Evolutionary conservation across 1,140 invertebrate species (phyloP).

Genomic region (Holotrichia oblita): DNA sequence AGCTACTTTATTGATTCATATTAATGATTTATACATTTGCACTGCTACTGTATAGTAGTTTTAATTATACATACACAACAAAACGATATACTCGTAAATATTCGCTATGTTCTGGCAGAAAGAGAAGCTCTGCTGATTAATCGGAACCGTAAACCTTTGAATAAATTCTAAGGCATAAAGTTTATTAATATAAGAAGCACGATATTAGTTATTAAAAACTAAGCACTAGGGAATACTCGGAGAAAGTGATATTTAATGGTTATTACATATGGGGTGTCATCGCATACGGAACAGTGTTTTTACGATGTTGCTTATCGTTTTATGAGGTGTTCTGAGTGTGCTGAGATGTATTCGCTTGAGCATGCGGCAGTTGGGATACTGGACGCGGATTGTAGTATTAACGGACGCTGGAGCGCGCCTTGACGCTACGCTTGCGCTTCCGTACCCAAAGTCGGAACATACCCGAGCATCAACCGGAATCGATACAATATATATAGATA

Average conservation of each 20-base stretch:
- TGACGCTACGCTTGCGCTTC: constrained; percentile 46
- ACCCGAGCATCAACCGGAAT: constrained; percentile 48
- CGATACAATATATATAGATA: constrained; percentile 47
- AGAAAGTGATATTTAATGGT: constrained; percentile 6
- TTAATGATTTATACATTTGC: no score
- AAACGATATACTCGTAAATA: no score
- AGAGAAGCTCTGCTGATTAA: no score
- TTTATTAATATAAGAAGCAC: background rate
- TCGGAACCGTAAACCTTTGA: background rate
- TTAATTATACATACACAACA: no score
- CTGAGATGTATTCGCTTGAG: constrained; percentile 31
- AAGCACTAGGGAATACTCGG: background rate
- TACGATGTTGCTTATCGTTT: constrained; percentile 25
- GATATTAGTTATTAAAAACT: constrained; percentile 19
- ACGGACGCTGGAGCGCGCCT: constrained; percentile 43
- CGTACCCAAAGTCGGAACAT: constrained; percentile 40
- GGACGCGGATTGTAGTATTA: constrained; percentile 44
- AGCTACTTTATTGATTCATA: no score
- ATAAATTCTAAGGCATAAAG: background rate
- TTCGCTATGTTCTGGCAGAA: no score
- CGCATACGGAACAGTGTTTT: background rate
- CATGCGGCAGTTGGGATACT: constrained; percentile 46
- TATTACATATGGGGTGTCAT: constrained; percentile 12
- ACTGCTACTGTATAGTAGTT: no score
- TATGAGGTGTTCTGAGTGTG: background rate